Conservation (phyloP, 2,797 vertebrate genomes). For the Triplophysa bombifrons region DNA sequence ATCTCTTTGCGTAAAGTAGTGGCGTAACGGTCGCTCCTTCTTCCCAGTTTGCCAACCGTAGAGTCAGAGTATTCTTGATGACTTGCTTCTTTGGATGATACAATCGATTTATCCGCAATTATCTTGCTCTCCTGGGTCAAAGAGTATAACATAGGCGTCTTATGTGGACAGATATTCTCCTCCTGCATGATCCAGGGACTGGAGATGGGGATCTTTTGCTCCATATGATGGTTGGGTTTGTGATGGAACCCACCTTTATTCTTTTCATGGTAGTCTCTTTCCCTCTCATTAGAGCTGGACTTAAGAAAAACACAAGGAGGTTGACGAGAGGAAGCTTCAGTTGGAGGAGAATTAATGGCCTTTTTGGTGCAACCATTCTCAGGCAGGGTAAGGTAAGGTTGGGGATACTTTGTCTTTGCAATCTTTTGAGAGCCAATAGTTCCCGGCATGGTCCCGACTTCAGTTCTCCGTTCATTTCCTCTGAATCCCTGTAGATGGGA, state of each 20-base stretch:
- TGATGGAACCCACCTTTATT: slow-evolving; percentile 63
- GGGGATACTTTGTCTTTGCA: slow-evolving; percentile 56
- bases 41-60: slow-evolving; percentile 70
- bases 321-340: slow-evolving; percentile 44
- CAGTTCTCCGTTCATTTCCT: slow-evolving; percentile 64
- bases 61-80: slow-evolving; percentile 62
- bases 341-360: slow-evolving; percentile 46
- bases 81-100: slow-evolving; percentile 9
- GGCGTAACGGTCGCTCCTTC: slow-evolving; percentile 89
- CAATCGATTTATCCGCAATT: slow-evolving; percentile 57
- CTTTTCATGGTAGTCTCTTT: slow-evolving; percentile 59
- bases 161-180: slow-evolving; percentile 77
- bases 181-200: slow-evolving; percentile 74
- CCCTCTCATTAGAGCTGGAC: slow-evolving; percentile 45
- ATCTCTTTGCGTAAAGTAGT: slow-evolving; percentile 92
- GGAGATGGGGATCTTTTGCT: slow-evolving; percentile 58
- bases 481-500: slow-evolving; percentile 58
- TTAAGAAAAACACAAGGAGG: slow-evolving; percentile 45
- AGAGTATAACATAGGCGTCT: slow-evolving; percentile 86
- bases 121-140: slow-evolving; percentile 80
- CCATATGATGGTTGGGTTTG: slow-evolving; percentile 60
- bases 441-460: slow-evolving; percentile 42
- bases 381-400: slow-evolving; percentile 59
- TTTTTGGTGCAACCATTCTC: slow-evolving; percentile 56
- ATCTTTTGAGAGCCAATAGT: slow-evolving; percentile 58